These are phyloP conservation scores for Nymphalis polychloros DNA, from an alignment of 2,888 invertebrate species.

Conservation along the genomic window DNA sequence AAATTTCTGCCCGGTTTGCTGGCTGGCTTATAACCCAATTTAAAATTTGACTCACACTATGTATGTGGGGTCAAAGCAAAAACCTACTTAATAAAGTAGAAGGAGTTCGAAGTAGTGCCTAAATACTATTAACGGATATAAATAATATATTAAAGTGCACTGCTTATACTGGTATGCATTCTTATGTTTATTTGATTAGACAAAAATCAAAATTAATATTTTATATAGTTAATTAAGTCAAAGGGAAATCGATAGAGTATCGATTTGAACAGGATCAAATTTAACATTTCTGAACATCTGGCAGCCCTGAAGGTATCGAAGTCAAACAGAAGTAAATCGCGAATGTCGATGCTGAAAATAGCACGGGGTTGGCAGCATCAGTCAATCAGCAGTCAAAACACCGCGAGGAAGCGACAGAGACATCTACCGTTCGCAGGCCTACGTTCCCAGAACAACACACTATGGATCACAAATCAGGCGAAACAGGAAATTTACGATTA, in stretches of 20 bases:
- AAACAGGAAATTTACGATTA: conserved; percentile 42
- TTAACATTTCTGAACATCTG: conserved; percentile 24
- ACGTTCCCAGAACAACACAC: conserved; percentile 61
- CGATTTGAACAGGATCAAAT: not conserved
- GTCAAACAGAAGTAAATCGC: conserved; percentile 24
- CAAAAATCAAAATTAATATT: no score
- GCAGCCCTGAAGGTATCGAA: conserved; percentile 30
- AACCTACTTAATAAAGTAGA: no score
- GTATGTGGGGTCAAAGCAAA: no score
- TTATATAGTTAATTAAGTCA: not conserved
- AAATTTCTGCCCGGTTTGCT: no score
- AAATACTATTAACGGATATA: no score
- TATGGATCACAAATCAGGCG: conserved; percentile 31
- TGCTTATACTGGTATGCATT: no score
- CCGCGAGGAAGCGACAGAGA: conserved; percentile 45
- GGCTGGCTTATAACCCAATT: no score
- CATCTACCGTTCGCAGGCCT: conserved; percentile 39
- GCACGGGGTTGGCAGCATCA: conserved; percentile 57
- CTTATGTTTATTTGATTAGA: no score
- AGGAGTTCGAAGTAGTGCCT: no score
- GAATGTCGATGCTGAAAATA: conserved; percentile 42
- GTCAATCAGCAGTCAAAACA: conserved; percentile 79
- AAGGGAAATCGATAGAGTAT: not conserved
- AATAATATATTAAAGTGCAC: no score
- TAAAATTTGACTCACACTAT: no score